Evolutionary conservation across 2,888 invertebrate genomes (phyloP).

Genomic region (Phorcus lineatus): DNA sequence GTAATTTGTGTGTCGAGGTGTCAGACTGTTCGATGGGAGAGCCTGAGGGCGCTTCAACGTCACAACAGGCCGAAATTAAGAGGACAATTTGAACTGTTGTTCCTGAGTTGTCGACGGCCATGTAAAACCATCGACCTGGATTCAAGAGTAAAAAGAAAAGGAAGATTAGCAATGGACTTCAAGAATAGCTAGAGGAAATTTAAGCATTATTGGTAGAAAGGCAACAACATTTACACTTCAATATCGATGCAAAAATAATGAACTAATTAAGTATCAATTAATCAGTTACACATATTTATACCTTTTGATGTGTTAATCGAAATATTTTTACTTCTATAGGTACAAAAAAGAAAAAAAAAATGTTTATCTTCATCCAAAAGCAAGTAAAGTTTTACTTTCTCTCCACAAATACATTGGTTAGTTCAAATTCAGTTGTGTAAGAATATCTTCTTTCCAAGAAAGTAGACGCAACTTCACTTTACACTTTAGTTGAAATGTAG

Average conservation of each 20-base stretch:
- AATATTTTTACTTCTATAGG: no score
- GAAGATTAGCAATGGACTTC: neutral
- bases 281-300: neutral
- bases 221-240: neutral
- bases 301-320: no score
- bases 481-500: no score
- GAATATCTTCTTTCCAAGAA: no score
- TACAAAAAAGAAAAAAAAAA: no score
- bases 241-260: neutral
- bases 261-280: neutral
- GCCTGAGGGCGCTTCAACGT: neutral
- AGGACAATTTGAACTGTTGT: neutral
- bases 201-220: neutral
- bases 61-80: conserved; percentile 7
- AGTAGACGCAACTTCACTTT: no score
- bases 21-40: neutral
- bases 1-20: conserved; percentile 5
- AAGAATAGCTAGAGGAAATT: neutral
- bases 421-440: no score
- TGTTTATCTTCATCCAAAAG: no score
- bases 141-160: no score
- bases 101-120: neutral
- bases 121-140: neutral
- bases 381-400: no score
- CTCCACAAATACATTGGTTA: no score